These are phyloP conservation scores for Hetaerina americana DNA, from an alignment of 1,140 invertebrate species.

Conservation along the genomic window DNA sequence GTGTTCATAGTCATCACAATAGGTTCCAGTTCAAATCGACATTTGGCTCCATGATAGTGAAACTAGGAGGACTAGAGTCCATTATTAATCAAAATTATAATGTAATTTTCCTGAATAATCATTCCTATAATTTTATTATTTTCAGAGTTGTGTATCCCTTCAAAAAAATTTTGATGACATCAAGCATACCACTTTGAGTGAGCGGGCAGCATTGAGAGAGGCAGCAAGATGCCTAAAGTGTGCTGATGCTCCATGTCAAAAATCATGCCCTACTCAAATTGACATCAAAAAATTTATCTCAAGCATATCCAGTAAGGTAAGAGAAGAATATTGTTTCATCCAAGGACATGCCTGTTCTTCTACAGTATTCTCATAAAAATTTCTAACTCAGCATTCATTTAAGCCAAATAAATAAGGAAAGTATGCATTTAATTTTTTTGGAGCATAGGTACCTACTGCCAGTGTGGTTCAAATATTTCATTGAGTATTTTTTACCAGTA, in stretches of 20 bases:
- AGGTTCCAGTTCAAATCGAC: too few relatives aligned
- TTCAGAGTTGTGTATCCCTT: constrained; percentile 53
- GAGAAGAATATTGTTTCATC: not conserved
- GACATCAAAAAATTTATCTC: constrained; percentile 96
- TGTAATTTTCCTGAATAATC: too few relatives aligned
- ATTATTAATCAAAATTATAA: too few relatives aligned
- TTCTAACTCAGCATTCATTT: too few relatives aligned
- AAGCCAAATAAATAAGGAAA: too few relatives aligned
- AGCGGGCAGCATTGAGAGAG: constrained; percentile 82
- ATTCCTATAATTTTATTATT: constrained; percentile 13
- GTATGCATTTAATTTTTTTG: too few relatives aligned
- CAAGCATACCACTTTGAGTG: constrained; percentile 92
- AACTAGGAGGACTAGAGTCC: too few relatives aligned
- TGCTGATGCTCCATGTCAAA: constrained; percentile 96
- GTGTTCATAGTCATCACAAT: too few relatives aligned
- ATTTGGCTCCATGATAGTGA: too few relatives aligned
- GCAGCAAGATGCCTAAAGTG: constrained; percentile 90
- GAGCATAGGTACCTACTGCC: too few relatives aligned
- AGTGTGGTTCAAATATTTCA: too few relatives aligned
- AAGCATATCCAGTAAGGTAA: constrained; percentile 87
- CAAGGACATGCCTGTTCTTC: not conserved
- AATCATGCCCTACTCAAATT: constrained; percentile 93
- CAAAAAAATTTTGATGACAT: constrained; percentile 92
- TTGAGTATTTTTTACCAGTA: too few relatives aligned
- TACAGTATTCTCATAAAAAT: not conserved